Conservation (phyloP, 2,113 vertebrate genomes). For the Bucco capensis region DNA sequence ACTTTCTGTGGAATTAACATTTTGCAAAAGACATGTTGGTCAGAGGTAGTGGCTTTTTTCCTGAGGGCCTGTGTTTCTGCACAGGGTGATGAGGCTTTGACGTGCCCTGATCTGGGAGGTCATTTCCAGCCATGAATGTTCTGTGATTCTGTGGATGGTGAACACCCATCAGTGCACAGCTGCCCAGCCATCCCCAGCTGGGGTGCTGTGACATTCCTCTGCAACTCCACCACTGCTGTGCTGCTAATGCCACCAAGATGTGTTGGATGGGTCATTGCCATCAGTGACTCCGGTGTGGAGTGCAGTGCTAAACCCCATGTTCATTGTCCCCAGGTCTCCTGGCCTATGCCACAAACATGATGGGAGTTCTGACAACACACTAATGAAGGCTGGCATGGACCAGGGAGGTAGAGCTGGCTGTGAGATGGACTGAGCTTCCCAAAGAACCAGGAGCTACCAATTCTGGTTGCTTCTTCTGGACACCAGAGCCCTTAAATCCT, state of each 20-base stretch:
- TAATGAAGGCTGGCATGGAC: neutral
- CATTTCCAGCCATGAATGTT: too few relatives aligned
- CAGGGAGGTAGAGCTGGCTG: neutral
- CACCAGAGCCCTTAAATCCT: neutral
- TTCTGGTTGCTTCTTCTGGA: neutral
- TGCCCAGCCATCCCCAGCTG: neutral
- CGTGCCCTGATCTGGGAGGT: too few relatives aligned
- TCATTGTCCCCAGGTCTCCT: neutral
- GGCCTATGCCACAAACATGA: neutral
- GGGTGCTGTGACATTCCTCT: neutral
- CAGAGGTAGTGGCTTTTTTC: neutral
- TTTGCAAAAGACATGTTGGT: neutral
- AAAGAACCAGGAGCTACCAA: neutral
- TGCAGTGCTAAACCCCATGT: neutral
- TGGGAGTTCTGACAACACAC: neutral
- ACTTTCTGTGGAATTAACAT: neutral
- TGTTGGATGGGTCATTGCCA: neutral
- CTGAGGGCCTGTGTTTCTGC: neutral
- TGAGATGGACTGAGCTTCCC: neutral
- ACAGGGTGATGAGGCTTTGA: neutral
- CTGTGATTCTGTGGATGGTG: too few relatives aligned
- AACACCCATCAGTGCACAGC: neutral
- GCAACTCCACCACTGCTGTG: neutral
- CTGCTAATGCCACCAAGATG: neutral
- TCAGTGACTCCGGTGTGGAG: neutral